Percentiles rank a stretch among this genome's conserved stretches.
Evolutionary conservation across 2,797 vertebrate genomes (phyloP).

Genomic region (Gadopsis marmoratus): DNA sequence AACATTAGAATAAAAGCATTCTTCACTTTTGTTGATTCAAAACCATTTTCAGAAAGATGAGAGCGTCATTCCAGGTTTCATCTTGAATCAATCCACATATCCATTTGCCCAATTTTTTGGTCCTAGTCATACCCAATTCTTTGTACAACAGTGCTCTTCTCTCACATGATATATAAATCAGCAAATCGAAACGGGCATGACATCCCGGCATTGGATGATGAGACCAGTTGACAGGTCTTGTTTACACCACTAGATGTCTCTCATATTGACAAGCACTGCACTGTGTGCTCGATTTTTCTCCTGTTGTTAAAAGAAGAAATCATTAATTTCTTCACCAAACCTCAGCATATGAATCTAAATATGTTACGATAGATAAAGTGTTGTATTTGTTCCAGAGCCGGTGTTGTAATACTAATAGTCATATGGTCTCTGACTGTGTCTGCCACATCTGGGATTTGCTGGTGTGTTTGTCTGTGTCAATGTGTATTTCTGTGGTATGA

Average conservation of each 20-base stretch:
- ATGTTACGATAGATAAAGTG: slow-evolving; percentile 29
- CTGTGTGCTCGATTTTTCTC: not conserved
- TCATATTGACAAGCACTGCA: slow-evolving; percentile 15
- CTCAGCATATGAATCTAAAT: slow-evolving; percentile 39
- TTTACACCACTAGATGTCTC: slow-evolving; percentile 40
- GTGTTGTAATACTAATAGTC: slow-evolving; percentile 37
- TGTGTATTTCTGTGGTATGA: slow-evolving; percentile 33
- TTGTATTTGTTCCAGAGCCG: slow-evolving; percentile 31
- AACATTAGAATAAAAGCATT: not conserved
- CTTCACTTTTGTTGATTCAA: slow-evolving; percentile 10
- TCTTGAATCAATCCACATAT: slow-evolving; percentile 3
- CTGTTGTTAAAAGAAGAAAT: slow-evolving; percentile 15
- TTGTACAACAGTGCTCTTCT: not conserved
- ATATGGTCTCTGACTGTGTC: slow-evolving; percentile 22
- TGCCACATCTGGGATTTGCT: slow-evolving; percentile 31
- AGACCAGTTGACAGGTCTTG: not conserved
- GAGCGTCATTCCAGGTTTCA: not conserved
- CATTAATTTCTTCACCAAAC: slow-evolving; percentile 34
- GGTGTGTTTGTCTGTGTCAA: slow-evolving; percentile 14
- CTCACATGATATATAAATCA: not conserved
- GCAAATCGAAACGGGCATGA: not conserved
- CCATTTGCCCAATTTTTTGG: not conserved
- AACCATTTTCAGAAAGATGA: not conserved
- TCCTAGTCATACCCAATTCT: not conserved
- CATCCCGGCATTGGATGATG: slow-evolving; percentile 1